phyloP scores from a whole-genome alignment of 2,113 vertebrate genomes.

The Atractosteus spatula region DNA sequence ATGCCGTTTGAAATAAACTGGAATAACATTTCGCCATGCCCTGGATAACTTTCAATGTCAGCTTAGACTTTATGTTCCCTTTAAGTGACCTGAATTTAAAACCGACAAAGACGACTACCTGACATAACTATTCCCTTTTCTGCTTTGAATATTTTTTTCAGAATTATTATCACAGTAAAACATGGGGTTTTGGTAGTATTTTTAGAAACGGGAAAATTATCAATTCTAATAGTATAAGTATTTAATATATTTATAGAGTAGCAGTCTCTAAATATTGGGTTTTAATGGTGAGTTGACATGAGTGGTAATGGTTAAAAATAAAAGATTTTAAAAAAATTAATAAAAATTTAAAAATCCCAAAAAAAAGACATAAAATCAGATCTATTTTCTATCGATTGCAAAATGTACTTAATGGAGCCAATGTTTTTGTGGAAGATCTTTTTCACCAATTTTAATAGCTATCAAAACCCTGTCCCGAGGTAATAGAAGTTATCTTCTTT shows the following conservation, averaged over 20 bases:
- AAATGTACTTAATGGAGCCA: slow-evolving; percentile 51
- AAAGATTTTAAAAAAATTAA: slow-evolving; percentile 27
- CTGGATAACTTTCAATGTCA: too few relatives aligned
- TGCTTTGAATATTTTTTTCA: slow-evolving; percentile 8
- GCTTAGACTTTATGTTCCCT: slow-evolving; percentile 1
- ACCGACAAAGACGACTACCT: not conserved
- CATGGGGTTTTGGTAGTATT: slow-evolving; percentile 49
- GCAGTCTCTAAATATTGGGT: slow-evolving; percentile 56
- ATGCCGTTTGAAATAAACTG: too few relatives aligned
- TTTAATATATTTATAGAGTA: slow-evolving; percentile 61
- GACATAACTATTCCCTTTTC: slow-evolving; percentile 11
- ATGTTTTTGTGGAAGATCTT: slow-evolving; percentile 54
- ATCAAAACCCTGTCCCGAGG: slow-evolving; percentile 52
- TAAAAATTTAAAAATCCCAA: slow-evolving; percentile 20
- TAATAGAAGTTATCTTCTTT: slow-evolving; percentile 27
- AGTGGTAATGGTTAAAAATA: slow-evolving; percentile 56
- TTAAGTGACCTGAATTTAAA: not conserved
- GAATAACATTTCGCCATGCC: too few relatives aligned
- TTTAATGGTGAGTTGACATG: slow-evolving; percentile 59
- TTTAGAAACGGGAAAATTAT: slow-evolving; percentile 51
- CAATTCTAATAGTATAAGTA: slow-evolving; percentile 60
- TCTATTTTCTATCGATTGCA: slow-evolving; percentile 40
- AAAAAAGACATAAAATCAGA: slow-evolving; percentile 11
- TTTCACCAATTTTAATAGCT: slow-evolving; percentile 61
- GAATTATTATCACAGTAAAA: slow-evolving; percentile 36